Evolutionary conservation across 2,888 invertebrate genomes (phyloP).

Genomic region (Brachypterus glaber): DNA sequence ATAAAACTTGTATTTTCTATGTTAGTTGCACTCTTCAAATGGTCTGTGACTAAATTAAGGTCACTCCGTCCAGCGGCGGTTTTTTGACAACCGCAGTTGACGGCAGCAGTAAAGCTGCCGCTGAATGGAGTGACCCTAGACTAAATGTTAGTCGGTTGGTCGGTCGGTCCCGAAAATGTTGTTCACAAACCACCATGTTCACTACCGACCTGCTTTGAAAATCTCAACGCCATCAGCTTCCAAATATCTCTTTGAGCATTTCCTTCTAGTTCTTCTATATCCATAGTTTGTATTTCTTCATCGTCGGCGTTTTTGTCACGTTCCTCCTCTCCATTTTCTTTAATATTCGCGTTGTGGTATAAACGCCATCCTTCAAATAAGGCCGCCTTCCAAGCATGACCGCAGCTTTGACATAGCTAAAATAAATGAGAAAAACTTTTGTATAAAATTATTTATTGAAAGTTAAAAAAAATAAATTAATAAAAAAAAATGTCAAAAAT

Average conservation of each 20-base stretch:
- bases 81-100: too few relatives aligned
- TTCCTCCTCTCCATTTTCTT: constrained; percentile 42
- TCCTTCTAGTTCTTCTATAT: constrained; percentile 52
- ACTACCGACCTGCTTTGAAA: constrained; percentile 35
- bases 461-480: too few relatives aligned
- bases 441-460: background rate
- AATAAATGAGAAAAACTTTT: constrained; percentile 8
- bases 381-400: constrained; percentile 88
- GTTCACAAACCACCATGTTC: too few relatives aligned
- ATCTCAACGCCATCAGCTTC: constrained; percentile 63
- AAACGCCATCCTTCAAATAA: constrained; percentile 84
- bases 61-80: too few relatives aligned
- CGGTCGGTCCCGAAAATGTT: too few relatives aligned
- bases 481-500: background rate
- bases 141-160: too few relatives aligned
- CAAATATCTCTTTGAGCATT: constrained; percentile 74
- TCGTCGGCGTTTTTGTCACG: constrained; percentile 23
- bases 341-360: constrained; percentile 75
- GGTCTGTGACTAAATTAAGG: too few relatives aligned
- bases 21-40: too few relatives aligned
- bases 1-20: too few relatives aligned
- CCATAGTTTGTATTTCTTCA: constrained; percentile 21
- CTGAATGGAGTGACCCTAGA: too few relatives aligned
- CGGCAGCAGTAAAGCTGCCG: too few relatives aligned
- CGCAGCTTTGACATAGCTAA: constrained; percentile 68